phyloP scores from a whole-genome alignment of 2,888 invertebrate genomes.

The Elegia similella region DNA sequence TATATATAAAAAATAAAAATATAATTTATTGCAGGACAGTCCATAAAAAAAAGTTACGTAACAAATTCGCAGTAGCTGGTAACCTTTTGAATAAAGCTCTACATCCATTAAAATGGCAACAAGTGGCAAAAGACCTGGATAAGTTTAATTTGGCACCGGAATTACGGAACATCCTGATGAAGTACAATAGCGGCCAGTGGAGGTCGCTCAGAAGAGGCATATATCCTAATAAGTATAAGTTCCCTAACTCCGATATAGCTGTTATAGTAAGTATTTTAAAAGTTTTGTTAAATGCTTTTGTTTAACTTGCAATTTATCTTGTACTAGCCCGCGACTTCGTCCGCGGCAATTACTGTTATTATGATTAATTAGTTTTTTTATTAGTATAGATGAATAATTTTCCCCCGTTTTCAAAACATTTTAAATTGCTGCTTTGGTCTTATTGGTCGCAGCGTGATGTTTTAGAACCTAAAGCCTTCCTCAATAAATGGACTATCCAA shows the following conservation, averaged over 20 bases:
- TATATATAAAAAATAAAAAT: too few relatives aligned
- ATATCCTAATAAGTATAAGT: conserved; percentile 41
- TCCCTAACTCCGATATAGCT: conserved; percentile 51
- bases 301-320: too few relatives aligned
- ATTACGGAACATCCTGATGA: neutral
- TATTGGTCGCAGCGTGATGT: too few relatives aligned
- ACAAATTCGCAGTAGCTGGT: conserved; percentile 48
- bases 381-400: too few relatives aligned
- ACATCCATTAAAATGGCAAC: neutral
- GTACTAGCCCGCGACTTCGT: too few relatives aligned
- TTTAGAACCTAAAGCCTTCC: too few relatives aligned
- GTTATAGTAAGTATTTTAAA: conserved; percentile 43
- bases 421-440: too few relatives aligned
- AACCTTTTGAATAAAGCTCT: conserved; percentile 34
- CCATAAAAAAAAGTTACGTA: conserved; percentile 10
- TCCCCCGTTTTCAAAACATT: too few relatives aligned
- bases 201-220: conserved; percentile 33
- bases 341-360: too few relatives aligned
- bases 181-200: conserved; percentile 49
- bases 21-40: conserved; percentile 23
- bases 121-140: neutral
- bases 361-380: too few relatives aligned
- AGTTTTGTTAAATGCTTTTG: neutral
- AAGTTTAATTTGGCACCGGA: neutral
- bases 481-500: too few relatives aligned